These are phyloP conservation scores for Tribolium madens DNA, from an alignment of 1,140 invertebrate species.

Conservation along the genomic window DNA sequence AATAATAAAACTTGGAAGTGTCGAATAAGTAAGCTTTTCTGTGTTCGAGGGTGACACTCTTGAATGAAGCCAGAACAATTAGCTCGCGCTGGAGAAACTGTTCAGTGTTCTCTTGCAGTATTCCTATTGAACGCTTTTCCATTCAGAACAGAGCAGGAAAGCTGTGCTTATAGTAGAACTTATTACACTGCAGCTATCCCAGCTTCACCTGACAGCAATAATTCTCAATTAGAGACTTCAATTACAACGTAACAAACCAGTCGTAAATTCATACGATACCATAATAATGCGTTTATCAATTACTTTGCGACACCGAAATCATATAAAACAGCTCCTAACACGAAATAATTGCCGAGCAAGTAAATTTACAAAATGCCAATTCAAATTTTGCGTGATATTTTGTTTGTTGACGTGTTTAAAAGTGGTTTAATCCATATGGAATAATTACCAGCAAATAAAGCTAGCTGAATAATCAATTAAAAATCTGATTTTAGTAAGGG, in stretches of 20 bases:
- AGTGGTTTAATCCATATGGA: background rate
- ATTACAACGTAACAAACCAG: constrained; percentile 20
- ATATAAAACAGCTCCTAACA: background rate
- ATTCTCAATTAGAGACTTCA: constrained; percentile 30
- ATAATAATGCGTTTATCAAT: constrained; percentile 31
- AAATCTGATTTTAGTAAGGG: too few relatives aligned
- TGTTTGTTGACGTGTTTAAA: background rate
- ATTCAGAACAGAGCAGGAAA: constrained; percentile 20
- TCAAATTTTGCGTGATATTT: background rate
- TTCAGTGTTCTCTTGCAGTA: constrained; percentile 25
- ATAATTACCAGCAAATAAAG: background rate
- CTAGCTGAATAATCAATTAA: too few relatives aligned
- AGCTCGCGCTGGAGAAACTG: constrained; percentile 32
- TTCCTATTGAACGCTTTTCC: constrained; percentile 21
- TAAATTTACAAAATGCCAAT: background rate
- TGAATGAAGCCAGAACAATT: constrained; percentile 41
- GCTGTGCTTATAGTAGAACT: constrained; percentile 31
- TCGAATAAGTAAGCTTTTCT: constrained; percentile 42
- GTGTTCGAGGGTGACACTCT: constrained; percentile 43
- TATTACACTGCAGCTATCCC: constrained; percentile 19
- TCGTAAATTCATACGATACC: constrained; percentile 34
- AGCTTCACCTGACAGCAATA: constrained; percentile 28
- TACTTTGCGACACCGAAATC: background rate
- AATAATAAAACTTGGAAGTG: constrained; percentile 45
- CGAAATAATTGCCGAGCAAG: background rate